These are phyloP conservation scores for Sminthurinus signatus DNA, from an alignment of 1,140 invertebrate genomes.

Conservation along the genomic window DNA sequence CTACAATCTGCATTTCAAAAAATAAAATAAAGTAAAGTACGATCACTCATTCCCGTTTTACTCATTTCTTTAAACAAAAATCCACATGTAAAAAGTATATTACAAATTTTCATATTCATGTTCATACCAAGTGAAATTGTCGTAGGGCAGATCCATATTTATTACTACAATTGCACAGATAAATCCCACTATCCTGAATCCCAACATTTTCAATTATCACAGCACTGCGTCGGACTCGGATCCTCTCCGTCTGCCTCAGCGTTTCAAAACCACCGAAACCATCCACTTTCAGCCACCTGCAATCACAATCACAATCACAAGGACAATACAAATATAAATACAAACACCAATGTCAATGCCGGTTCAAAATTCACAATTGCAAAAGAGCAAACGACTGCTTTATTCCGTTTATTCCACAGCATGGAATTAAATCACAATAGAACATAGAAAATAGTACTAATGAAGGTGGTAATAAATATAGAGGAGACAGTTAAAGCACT, in stretches of 20 bases:
- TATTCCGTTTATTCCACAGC: too few species aligned
- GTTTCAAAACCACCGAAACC: constrained; percentile 40
- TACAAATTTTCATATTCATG: background rate
- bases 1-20: constrained; percentile 15
- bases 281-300: constrained; percentile 56
- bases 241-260: constrained; percentile 23
- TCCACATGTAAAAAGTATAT: background rate
- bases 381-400: too few species aligned
- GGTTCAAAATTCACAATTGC: too few species aligned
- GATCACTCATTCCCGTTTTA: too few species aligned
- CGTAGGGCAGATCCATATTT: constrained; percentile 51
- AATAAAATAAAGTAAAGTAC: too few species aligned
- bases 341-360: too few species aligned
- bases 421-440: too few species aligned
- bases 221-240: constrained; percentile 35
- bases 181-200: constrained; percentile 61
- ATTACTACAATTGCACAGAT: constrained; percentile 62
- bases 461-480: too few species aligned
- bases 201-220: constrained; percentile 65
- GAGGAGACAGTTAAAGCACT: too few species aligned
- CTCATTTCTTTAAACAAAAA: background rate
- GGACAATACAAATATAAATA: too few species aligned
- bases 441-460: too few species aligned
- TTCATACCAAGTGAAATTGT: constrained; percentile 28
- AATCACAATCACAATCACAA: too few species aligned